These are phyloP conservation scores for Ceuthmochares aereus DNA, from an alignment of 2,113 vertebrate genomes.

Conservation along the genomic window DNA sequence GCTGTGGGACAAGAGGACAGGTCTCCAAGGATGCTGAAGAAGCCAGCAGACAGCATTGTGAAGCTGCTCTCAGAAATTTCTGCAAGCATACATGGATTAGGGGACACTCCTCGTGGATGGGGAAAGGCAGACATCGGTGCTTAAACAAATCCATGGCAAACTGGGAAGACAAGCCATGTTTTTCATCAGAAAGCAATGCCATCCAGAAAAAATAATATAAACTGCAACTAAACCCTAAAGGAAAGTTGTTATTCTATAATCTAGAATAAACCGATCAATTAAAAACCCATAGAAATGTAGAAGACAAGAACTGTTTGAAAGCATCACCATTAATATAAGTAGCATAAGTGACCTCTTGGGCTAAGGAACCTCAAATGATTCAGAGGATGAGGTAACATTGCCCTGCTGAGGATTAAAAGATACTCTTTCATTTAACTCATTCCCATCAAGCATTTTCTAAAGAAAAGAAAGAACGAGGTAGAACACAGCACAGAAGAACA, in stretches of 20 bases:
- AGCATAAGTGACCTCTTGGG: background rate
- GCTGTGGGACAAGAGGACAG: background rate
- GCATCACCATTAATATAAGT: background rate
- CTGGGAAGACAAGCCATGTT: accelerated
- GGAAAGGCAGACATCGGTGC: accelerated
- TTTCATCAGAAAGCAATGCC: background rate
- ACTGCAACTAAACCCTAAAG: background rate
- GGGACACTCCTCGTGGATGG: background rate
- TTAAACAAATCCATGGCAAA: background rate
- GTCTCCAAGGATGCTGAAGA: background rate
- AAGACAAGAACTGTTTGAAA: background rate
- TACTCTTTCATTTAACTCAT: background rate
- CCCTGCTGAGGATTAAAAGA: background rate
- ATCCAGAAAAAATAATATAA: background rate
- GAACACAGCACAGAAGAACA: background rate
- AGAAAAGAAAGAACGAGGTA: background rate
- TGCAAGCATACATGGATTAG: accelerated
- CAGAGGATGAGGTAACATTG: background rate
- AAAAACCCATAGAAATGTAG: background rate
- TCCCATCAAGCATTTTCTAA: background rate
- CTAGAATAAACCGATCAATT: background rate
- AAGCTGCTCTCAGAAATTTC: background rate
- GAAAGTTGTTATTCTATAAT: background rate
- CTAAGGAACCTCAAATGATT: background rate
- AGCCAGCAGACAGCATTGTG: background rate